Evolutionary conservation across 2,797 vertebrate genomes (phyloP).

Genomic region (Prunella strophiata): DNA sequence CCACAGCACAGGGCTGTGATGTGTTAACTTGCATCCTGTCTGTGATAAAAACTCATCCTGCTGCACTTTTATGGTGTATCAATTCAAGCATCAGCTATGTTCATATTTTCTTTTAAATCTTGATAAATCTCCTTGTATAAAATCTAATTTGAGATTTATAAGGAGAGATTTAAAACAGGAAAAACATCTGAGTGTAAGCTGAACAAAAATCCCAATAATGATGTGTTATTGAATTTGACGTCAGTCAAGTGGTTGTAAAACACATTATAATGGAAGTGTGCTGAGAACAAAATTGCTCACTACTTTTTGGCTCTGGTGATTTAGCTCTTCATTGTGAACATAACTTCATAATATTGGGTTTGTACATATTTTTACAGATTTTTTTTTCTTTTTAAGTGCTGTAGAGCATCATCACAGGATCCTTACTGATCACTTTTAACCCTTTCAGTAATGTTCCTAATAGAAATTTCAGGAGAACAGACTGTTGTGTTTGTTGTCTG

Average conservation of each 20-base stretch:
- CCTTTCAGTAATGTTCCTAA: not conserved
- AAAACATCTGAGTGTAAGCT: slow-evolving; percentile 19
- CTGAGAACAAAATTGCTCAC: not conserved
- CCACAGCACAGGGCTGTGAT: not conserved
- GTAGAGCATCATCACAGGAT: not conserved
- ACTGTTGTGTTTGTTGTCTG: not conserved
- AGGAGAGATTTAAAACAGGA: slow-evolving; percentile 24
- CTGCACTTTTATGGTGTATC: rapidly evolving
- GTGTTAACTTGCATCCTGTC: not conserved
- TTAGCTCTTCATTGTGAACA: not conserved
- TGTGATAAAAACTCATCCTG: not conserved
- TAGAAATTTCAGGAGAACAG: not conserved
- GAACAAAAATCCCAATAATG: slow-evolving; percentile 1
- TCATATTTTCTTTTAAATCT: not conserved
- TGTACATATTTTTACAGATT: not conserved
- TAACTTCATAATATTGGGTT: not conserved
- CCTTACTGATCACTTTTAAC: not conserved
- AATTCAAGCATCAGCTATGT: not conserved
- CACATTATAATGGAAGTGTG: rapidly evolving
- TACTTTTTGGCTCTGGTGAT: not conserved
- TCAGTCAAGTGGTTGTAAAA: slow-evolving; percentile 22
- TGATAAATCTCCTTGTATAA: slow-evolving; percentile 39
- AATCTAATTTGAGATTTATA: slow-evolving; percentile 43
- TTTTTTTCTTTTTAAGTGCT: not conserved
- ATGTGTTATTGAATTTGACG: slow-evolving; percentile 28